Conservation (phyloP, 2,888 invertebrate genomes). For the Conus canariensis region DNA sequence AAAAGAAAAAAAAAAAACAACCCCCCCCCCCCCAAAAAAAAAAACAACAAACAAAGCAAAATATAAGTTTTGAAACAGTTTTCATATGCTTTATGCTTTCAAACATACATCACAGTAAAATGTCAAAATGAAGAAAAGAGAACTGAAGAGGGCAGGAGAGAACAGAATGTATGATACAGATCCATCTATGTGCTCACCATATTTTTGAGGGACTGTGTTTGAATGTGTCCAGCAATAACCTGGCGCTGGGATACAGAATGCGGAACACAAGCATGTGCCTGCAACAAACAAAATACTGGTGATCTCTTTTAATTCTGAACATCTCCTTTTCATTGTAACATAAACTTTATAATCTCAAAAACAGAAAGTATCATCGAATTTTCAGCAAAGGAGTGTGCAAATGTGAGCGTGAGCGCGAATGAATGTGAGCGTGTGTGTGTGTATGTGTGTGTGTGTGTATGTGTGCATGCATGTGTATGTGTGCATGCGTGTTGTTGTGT, state of each 20-base stretch:
- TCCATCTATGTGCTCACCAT: conserved; percentile 64
- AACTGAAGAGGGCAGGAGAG: too few relatives aligned
- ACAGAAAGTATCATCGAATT: too few relatives aligned
- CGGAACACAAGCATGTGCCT: conserved; percentile 74
- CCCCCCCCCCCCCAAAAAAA: too few relatives aligned
- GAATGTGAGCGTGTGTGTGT: background rate
- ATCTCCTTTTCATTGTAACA: too few relatives aligned
- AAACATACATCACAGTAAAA: too few relatives aligned
- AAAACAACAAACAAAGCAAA: background rate
- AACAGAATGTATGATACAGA: background rate
- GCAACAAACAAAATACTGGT: conserved; percentile 33
- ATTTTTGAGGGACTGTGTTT: conserved; percentile 85
- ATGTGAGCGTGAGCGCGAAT: background rate
- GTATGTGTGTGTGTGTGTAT: background rate
- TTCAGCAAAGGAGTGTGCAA: background rate
- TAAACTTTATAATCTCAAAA: too few relatives aligned
- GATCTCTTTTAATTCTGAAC: too few relatives aligned
- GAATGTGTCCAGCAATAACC: conserved; percentile 91
- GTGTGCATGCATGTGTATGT: background rate
- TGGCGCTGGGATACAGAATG: conserved; percentile 88
- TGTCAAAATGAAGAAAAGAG: too few relatives aligned
- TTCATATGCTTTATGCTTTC: too few relatives aligned
- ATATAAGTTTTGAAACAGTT: too few relatives aligned
- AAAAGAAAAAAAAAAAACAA: background rate
- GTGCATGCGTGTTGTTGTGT: background rate